Base-by-base conservation (phyloP, 1,140 invertebrate species). In the Drosophila kohkoa region DNA sequence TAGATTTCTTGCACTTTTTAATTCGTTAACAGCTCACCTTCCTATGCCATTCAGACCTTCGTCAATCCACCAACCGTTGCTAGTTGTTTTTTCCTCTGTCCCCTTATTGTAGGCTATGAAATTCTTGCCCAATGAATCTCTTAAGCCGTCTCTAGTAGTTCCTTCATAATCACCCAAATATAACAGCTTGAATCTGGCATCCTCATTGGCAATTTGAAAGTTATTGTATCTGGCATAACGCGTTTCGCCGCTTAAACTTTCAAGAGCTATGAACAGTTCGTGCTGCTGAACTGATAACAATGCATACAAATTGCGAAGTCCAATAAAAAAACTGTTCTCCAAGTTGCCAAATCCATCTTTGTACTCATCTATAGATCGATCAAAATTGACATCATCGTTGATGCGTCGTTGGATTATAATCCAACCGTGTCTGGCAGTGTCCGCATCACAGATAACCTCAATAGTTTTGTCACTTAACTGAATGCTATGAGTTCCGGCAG, bases 241-340 rank as follows among this genome's bases (percentile, higher is more conserved):
- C n/a, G 43, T 60, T 8, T 11, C 30, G 11, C 32, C 28, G 5
- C 7, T 5, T 1, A 41, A 5, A 41, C 38, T 30, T 13, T 65
- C 55, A 0, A 76, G 13, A 1, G 30, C 2, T 30, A 76, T 73
- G 10, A 52, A 52, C 0, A 73, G 28, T 8, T 76, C 69, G 13
- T 72, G 32, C 0, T 6, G 28, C 16, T 25, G 0, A 3, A 5
- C 0, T 0, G 11, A 11, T 38, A 48, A 60, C 13, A 76, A 13
- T 2, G 20, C 1, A 11, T 58, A 1, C 6, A 75, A 20, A 5
- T 52, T 64, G 1, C n/a, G 11, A 2, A 70, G 38, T 1, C 73
- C 73, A 6, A 75, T 71, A 16, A 70, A 75, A n/a, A 49, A 75
- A 3, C 54, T 71, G 1, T n/a, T 38, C 4, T 13, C 7, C 0